Base-by-base conservation (phyloP, 2,113 vertebrate species). In the Pitta sordida region DNA sequence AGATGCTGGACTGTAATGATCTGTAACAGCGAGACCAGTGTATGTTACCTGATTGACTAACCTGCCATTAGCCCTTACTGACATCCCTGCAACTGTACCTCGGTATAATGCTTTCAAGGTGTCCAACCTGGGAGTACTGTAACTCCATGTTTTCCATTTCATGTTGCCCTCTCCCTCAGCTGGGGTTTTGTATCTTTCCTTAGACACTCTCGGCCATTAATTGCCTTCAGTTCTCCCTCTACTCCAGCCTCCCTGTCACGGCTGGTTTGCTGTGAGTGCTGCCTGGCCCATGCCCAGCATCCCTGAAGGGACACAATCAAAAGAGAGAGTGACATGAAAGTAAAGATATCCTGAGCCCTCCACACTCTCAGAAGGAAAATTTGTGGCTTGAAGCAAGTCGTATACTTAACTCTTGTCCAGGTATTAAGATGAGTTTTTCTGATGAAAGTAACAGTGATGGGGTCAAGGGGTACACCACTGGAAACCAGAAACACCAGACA, bases 391-490 rank as follows among this genome's bases (percentile, higher is more conserved):
- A 76, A 93, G 26, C 49, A 65, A 53, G 34, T 1, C 1, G 12
- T 18, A 44, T 44, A 36, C 60, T 86, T 91, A 92, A 83, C 77
- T 60, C 43, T 39, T 62, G 32, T 20, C 37, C 15, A 59, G 30
- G 39, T 39, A 64, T 73, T 79, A 82, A 79, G 58, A 79, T 41
- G 8, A 76, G 44, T 3, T 85, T 84, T 87, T 75, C 77, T 89
- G 62, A 67, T 8, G 27, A 74, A 88, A 81, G 23, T 3, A 2
- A 5, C 12, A 55, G 29, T 6, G 3, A 52, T 79, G 24, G 83
- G 52, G 55, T 37, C 46, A 83, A 79, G 43, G 27, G 68, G 53
- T 44, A 3, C 62, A 32, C 19, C 3, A 3, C 11, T 77, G 39
- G 34, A 37, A 93, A 71, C 11, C 63, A 77, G 32, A 74, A 70